Evolutionary conservation across 2,888 invertebrate genomes (phyloP), one percentile per base, ranked within the genome.

Genomic region (Phengaris arion): DNA sequence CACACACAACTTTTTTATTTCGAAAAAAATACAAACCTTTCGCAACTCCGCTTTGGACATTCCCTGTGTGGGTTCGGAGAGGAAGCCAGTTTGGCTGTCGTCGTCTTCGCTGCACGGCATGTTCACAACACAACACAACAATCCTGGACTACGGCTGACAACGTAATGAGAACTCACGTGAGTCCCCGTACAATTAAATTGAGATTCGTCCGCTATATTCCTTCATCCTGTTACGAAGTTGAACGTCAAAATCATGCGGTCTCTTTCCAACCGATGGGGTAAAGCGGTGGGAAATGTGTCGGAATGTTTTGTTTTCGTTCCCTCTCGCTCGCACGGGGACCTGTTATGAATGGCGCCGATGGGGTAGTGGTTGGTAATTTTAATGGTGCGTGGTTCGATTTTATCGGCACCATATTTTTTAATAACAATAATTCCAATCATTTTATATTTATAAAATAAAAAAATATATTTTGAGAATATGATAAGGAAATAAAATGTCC

Each of bases 41-140:
- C 96, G 91, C 77, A 96, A 89, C 84, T 96, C 96, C 0, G 96
- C 96, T 84, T 96, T 96, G 0, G 96, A 95, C 94, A 96, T 92
- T 77, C 94, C 94, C 6, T 94, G 89, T 68, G 88, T 87, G n/a
- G 94, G 84, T 78, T 95, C 95, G 57, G 92, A 90, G 48, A 85
- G 82, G 79, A 90, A 93, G 78, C 92, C 93, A 70, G 87, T 89
- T 79, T 92, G 93, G 69, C 93, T 93, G 77, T 95, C 95, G 81
- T 94, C 95, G 85, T 95, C 95, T 79, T 95, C 95, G 88, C 95
- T 95, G 82, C 94, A 94, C 82, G 94, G 95, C 95, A 95, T 95
- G 83, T 81, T 78, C 57, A 84, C 72, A 75, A 75, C 68, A 68
- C 68, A 45, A 77, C 79, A 79, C 78, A 86, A 85, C 86, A 78